These are phyloP conservation scores for Mus musculus DNA, from an alignment of 2,113 vertebrate species.

Conservation along the genomic window GRCm39 chr5:30848001-30848500, in stretches of 20 bases:
- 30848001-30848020: neutral
- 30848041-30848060: neutral
- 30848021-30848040: neutral
- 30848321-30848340: too few relatives aligned
- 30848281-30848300: neutral
- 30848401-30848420: neutral
- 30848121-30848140: neutral
- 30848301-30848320: neutral
- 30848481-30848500: slow-evolving; percentile 5
- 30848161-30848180: neutral
- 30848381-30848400: neutral
- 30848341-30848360: too few relatives aligned
- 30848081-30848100: neutral
- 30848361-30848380: neutral
- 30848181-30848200: neutral
- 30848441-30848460: neutral
- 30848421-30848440: slow-evolving; percentile 24
- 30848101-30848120: neutral
- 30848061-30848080: neutral
- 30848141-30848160: neutral
- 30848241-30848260: neutral
- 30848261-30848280: neutral
- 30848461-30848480: neutral
- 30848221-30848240: neutral
- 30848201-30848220: neutral